phyloP scores from a whole-genome alignment of 2,888 invertebrate species.

The Pachycephus smyrnensis region DNA sequence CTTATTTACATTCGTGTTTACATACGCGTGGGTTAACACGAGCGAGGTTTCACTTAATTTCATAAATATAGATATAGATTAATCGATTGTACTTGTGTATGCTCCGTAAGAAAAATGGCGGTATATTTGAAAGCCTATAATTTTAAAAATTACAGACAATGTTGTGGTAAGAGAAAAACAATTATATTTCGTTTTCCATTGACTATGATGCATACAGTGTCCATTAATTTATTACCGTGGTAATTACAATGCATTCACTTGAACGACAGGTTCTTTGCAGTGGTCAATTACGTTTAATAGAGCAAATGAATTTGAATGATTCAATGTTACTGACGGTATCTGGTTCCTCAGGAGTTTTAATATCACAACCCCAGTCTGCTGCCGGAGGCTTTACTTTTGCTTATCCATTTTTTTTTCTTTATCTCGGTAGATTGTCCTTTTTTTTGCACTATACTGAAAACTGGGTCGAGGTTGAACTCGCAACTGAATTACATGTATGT shows the following conservation, averaged over 20 bases:
- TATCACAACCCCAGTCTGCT: neutral
- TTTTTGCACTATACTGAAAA: neutral
- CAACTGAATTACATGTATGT: neutral
- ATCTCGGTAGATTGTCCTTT: neutral
- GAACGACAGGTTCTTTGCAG: neutral
- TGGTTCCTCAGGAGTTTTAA: neutral
- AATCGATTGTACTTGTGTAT: neutral
- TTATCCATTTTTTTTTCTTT: neutral
- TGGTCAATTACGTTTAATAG: neutral
- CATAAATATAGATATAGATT: neutral
- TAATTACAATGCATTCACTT: neutral
- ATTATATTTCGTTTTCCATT: neutral
- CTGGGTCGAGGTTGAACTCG: neutral
- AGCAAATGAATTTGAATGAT: constrained; percentile 6
- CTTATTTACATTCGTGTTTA: neutral
- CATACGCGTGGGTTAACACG: neutral
- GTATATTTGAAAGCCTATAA: neutral
- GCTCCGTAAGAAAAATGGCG: neutral
- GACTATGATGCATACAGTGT: neutral
- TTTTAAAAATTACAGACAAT: neutral
- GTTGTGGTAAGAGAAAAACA: neutral
- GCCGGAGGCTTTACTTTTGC: neutral
- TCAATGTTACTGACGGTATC: neutral
- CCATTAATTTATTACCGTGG: no score
- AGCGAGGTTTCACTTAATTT: neutral